These are phyloP conservation scores for Centruroides sculpturatus DNA, from an alignment of 1,140 invertebrate genomes.

Conservation along the genomic window DNA sequence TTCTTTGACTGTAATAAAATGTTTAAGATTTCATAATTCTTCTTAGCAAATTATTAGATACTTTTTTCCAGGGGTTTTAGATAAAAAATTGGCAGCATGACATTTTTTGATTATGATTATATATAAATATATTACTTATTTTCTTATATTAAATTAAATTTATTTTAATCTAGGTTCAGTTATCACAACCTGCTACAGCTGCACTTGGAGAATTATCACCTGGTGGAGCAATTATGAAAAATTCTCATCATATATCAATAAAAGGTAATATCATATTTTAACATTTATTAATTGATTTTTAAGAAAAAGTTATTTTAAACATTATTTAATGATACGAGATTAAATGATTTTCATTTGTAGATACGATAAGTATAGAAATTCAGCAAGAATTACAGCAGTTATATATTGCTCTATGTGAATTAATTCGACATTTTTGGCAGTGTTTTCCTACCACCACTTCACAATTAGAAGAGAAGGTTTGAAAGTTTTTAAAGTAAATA, in stretches of 20 bases:
- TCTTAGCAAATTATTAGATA: too few species aligned
- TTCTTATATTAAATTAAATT: too few species aligned
- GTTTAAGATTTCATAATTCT: too few species aligned
- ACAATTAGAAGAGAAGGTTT: slow-evolving; percentile 59
- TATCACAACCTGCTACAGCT: slow-evolving; percentile 44
- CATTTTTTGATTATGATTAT: too few species aligned
- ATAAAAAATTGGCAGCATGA: too few species aligned
- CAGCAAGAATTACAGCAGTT: slow-evolving; percentile 65
- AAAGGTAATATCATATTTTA: slow-evolving; percentile 34
- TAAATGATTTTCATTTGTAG: slow-evolving; percentile 28
- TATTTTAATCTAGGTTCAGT: background rate
- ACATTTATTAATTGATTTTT: slow-evolving; percentile 21
- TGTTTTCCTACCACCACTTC: slow-evolving; percentile 77
- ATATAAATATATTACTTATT: too few species aligned
- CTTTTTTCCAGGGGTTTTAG: too few species aligned
- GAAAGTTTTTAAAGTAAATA: slow-evolving; percentile 16
- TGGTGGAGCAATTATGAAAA: slow-evolving; percentile 79
- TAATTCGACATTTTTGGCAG: slow-evolving; percentile 84
- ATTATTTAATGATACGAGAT: background rate
- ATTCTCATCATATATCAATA: slow-evolving; percentile 56
- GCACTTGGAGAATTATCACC: slow-evolving; percentile 78
- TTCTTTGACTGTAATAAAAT: too few species aligned
- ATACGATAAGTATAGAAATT: slow-evolving; percentile 62
- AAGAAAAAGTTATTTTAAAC: too few species aligned
- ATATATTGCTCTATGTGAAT: slow-evolving; percentile 69